phyloP scores from a whole-genome alignment of 2,888 invertebrate genomes.

The Ornithoptera priamus region DNA sequence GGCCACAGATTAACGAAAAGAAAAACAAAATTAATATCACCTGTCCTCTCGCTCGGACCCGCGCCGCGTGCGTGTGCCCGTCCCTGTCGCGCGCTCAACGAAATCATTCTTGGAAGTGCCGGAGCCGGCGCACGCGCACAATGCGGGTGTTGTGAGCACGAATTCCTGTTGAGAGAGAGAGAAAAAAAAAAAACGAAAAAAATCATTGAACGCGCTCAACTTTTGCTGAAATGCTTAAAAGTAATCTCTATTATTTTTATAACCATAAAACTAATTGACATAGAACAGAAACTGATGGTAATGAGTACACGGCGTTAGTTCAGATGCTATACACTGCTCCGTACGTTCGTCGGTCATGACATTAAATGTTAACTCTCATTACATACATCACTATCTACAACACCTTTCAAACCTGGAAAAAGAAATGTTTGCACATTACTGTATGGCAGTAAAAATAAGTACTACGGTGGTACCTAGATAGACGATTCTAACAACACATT shows the following conservation, averaged over 20 bases:
- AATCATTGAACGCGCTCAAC: slow-evolving; percentile 45
- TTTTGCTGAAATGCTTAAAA: slow-evolving; percentile 60
- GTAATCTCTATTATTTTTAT: slow-evolving; percentile 37
- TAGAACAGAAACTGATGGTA: not conserved
- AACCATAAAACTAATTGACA: not conserved
- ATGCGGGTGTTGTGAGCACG: slow-evolving; percentile 76
- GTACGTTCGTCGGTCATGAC: too few relatives aligned
- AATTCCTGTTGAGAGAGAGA: slow-evolving; percentile 63
- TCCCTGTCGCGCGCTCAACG: slow-evolving; percentile 56
- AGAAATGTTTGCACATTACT: too few relatives aligned
- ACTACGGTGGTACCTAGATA: too few relatives aligned
- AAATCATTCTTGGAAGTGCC: slow-evolving; percentile 77
- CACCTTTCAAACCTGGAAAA: too few relatives aligned
- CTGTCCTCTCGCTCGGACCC: slow-evolving; percentile 42
- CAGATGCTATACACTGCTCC: too few relatives aligned
- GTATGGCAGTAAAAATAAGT: too few relatives aligned
- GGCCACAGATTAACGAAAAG: slow-evolving; percentile 76
- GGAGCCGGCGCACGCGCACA: slow-evolving; percentile 68
- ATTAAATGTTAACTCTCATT: too few relatives aligned
- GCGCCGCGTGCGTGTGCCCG: slow-evolving; percentile 31
- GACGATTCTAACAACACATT: too few relatives aligned
- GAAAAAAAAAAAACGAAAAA: slow-evolving; percentile 46
- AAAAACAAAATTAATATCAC: slow-evolving; percentile 71
- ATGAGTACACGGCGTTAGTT: too few relatives aligned
- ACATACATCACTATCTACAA: too few relatives aligned